These are phyloP conservation scores for Choloepus hoffmanni DNA, from an alignment of 2,113 vertebrate species.

Conservation along the genomic window DNA sequence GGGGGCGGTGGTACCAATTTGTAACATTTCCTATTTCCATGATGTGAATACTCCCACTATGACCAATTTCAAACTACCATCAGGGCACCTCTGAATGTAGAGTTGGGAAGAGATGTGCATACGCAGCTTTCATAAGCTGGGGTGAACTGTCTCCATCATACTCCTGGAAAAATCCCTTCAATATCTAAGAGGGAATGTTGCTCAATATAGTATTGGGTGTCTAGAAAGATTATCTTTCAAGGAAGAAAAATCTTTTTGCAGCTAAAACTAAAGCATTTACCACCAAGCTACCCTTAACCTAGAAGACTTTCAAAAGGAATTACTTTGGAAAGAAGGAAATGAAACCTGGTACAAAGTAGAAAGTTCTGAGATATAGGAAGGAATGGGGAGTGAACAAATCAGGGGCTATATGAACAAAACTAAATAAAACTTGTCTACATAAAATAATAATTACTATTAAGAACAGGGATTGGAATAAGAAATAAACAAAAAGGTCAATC, in stretches of 20 bases:
- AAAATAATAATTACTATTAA: not conserved
- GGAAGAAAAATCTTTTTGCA: not conserved
- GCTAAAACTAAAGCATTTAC: not conserved
- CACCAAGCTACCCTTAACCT: not conserved
- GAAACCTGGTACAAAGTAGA: not conserved
- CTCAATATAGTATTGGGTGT: not conserved
- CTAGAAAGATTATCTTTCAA: not conserved
- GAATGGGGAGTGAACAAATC: not conserved
- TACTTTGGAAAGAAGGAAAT: not conserved
- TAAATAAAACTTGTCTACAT: not conserved
- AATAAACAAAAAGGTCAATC: not conserved
- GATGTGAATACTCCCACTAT: not conserved
- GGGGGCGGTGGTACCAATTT: accelerated
- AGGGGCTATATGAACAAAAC: not conserved
- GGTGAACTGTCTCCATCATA: not conserved
- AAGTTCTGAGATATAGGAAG: not conserved
- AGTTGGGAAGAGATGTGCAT: not conserved
- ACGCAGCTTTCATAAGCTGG: not conserved
- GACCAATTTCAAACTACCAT: accelerated
- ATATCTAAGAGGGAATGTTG: not conserved
- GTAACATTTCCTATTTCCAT: not conserved
- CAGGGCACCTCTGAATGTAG: not conserved
- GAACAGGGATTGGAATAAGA: not conserved
- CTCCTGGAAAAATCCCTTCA: not conserved
- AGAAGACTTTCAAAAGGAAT: not conserved